Base-by-base conservation (phyloP, 1,140 invertebrate species). In the Diploscapter pachys region DNA sequence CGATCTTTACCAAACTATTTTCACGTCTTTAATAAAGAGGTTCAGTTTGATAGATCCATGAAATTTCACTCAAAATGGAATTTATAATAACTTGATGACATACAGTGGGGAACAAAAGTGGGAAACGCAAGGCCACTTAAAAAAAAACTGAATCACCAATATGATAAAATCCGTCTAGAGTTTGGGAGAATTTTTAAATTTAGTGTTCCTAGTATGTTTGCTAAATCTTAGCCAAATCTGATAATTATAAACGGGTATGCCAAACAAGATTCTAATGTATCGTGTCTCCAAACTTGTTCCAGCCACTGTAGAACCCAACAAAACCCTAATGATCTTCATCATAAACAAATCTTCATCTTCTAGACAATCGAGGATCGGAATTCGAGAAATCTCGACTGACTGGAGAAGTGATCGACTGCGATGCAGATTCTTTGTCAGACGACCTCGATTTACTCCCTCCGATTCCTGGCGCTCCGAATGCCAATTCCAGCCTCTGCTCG, bases 391-490 rank as follows among this genome's bases (percentile, higher is more conserved):
- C 48, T 9, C 71, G 59, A 6, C 2, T 68, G 71, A 59, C 51
- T 11, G n/a, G 52, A 63, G 71, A 72, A 52, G 71, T 63, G 5
- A 50, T 67, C 13, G 71, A 72, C 4, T 59, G 59, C 11, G 70
- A 76, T 53, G 69, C 56, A 8, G 70, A 71, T 49, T 62, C 69
- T 63, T 61, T 74, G 8, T 76, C 75, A 9, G 75, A 76, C 59
- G 75, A 76, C 64, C 63, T 76, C 8, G 75, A 76, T 51, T 67
- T 76, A 57, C 70, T 76, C 55, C 75, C 75, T 50, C 75, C 75
- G 52, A 61, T 76, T 11, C 69, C 75, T 59, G 73, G 73, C 56
- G 73, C 73, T 9, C 65, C 73, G 2, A 74, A 69, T 53, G 57
- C 73, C 2, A 74, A 74, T 50, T 69, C 50, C 59, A 53, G 49